These are phyloP conservation scores for Itoplectis maculator DNA, from an alignment of 2,888 invertebrate genomes.

Conservation along the genomic window DNA sequence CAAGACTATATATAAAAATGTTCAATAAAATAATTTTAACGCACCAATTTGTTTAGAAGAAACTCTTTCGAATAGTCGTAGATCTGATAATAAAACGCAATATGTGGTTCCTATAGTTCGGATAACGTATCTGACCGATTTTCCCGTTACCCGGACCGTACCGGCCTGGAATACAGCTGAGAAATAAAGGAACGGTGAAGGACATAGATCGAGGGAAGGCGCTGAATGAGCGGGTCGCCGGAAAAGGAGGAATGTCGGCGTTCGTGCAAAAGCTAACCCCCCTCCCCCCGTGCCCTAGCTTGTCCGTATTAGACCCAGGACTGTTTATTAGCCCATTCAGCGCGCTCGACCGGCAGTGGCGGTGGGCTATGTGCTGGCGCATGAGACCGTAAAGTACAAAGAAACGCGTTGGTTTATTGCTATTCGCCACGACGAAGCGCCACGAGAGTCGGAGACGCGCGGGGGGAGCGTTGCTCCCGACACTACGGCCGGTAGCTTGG, in stretches of 20 bases:
- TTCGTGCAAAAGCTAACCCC: slow-evolving; percentile 41
- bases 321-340: slow-evolving; percentile 77
- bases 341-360: slow-evolving; percentile 65
- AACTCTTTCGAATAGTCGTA: neutral
- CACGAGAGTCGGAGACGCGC: slow-evolving; percentile 67
- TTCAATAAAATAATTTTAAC: too few species aligned
- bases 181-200: neutral
- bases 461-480: slow-evolving; percentile 54
- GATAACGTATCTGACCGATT: neutral
- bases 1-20: too few species aligned
- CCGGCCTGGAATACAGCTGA: neutral
- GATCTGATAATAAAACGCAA: neutral
- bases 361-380: slow-evolving; percentile 22
- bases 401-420: slow-evolving; percentile 74
- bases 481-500: slow-evolving; percentile 48
- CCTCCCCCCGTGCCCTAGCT: slow-evolving; percentile 34
- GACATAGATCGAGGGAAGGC: neutral
- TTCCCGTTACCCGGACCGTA: neutral
- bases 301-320: slow-evolving; percentile 71
- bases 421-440: slow-evolving; percentile 62
- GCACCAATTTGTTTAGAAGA: neutral
- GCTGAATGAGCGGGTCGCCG: slow-evolving; percentile 14
- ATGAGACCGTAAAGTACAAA: slow-evolving; percentile 73
- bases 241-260: slow-evolving; percentile 53
- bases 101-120: neutral